Conservation (phyloP, 2,113 vertebrate species). For the Scalopus aquaticus region DNA sequence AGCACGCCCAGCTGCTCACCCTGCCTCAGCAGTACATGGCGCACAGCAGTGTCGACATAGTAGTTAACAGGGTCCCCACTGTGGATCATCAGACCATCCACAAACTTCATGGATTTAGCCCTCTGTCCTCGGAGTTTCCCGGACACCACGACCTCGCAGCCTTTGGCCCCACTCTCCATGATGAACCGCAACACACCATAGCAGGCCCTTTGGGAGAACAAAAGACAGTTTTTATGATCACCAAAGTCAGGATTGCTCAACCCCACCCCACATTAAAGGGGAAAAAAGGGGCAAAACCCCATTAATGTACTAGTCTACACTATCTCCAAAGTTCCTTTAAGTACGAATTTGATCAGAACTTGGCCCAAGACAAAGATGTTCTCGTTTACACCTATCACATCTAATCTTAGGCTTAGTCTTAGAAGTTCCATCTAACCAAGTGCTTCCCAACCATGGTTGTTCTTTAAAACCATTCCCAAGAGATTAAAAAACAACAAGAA, state of each 20-base stretch:
- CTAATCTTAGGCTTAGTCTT: background rate
- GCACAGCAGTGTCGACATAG: constrained; percentile 98
- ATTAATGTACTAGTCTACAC: background rate
- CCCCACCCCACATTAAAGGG: background rate
- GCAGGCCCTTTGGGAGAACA: constrained; percentile 89
- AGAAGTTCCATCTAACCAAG: background rate
- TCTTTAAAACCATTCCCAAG: background rate
- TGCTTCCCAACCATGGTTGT: background rate
- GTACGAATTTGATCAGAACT: background rate
- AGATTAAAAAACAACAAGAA: background rate
- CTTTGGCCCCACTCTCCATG: constrained; percentile 99
- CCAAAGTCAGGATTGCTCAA: background rate
- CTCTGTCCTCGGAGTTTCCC: constrained; percentile 98
- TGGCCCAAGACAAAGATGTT: background rate
- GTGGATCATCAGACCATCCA: constrained; percentile 99
- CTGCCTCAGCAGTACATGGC: constrained; percentile 97
- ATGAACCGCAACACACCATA: constrained; percentile 99
- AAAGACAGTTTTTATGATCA: background rate
- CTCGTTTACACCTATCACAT: background rate
- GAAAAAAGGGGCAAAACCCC: background rate
- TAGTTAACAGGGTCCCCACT: constrained; percentile 99
- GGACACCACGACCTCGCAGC: constrained; percentile 97
- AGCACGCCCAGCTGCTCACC: constrained; percentile 85
- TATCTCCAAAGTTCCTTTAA: background rate
- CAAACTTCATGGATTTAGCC: constrained; percentile 99